Base-by-base conservation (phyloP, 2,888 invertebrate species). In the Coenonympha arcania region DNA sequence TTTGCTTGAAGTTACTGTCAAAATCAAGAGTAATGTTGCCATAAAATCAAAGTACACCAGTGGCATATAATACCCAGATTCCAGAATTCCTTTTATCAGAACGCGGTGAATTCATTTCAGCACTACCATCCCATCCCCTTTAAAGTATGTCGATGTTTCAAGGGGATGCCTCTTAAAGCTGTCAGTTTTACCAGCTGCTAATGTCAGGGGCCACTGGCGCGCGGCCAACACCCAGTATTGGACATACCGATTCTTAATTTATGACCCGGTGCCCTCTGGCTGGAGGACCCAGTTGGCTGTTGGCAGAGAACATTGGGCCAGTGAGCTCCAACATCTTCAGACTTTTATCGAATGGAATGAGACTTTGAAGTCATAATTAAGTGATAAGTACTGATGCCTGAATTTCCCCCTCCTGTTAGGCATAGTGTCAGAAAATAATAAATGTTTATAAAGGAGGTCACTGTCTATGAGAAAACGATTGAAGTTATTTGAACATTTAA, bases 171-270 rank as follows among this genome's bases (percentile, higher is more conserved):
- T 61, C 64, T 68, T 66, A 64, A 61, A 62, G 57, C 64, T 62
- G 67, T 69, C 70, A 68, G 54, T 52, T 16, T 71, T 63, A 57
- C 52, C 59, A 55, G 55, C 55, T 50, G 48, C 54, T 61, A 65
- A 66, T 69, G 67, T 62, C 65, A 67, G 62, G 63, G 67, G 69
- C 69, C 64, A 69, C 63, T 72, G 73, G 73, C 70, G 9, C 18
- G 8, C 28, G 24, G 72, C 73, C 73, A 73, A 48, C 11, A 44
- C 40, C 39, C 53, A 57, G 52, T 53, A 50, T 55, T 48, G 55
- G 53, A 55, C 55, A 44, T 40, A 44, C 44, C 53, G 56, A 56
- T 61, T 45, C 56, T 55, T 60, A 61, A 59, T 59, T 59, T 57
- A 61, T 59, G 56, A 48, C 43, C 50, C 39, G 24, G 34, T 36